These are phyloP conservation scores for Theretra japonica DNA, from an alignment of 2,888 invertebrate species.

Conservation along the genomic window DNA sequence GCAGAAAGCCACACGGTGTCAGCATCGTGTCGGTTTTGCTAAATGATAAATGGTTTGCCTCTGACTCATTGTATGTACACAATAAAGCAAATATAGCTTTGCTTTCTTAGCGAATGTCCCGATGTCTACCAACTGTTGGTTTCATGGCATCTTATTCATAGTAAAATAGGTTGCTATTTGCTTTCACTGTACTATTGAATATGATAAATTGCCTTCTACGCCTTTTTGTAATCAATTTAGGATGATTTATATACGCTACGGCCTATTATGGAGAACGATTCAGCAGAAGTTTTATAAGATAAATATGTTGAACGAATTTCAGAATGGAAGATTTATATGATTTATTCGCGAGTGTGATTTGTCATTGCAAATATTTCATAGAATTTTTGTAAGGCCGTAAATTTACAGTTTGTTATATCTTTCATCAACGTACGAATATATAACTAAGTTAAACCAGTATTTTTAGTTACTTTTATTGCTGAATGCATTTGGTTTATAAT, in stretches of 20 bases:
- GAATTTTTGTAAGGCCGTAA: too few relatives aligned
- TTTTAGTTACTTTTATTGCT: too few relatives aligned
- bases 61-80: neutral
- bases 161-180: neutral
- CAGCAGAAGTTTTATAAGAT: neutral
- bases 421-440: too few relatives aligned
- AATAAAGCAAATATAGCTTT: neutral
- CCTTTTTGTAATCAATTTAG: neutral
- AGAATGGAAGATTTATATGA: too few relatives aligned
- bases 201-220: neutral
- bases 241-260: neutral
- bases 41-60: conserved; percentile 7
- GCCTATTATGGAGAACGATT: neutral
- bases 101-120: neutral
- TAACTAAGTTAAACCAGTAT: too few relatives aligned
- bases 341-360: too few relatives aligned
- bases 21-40: neutral
- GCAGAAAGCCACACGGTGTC: neutral
- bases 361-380: too few relatives aligned
- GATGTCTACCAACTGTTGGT: too few relatives aligned
- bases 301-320: neutral
- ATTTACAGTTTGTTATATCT: too few relatives aligned
- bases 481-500: too few relatives aligned
- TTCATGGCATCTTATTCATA: neutral
- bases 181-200: neutral